These are phyloP conservation scores for Danaus plexippus DNA, from an alignment of 1,140 invertebrate genomes.

Conservation along the genomic window DNA sequence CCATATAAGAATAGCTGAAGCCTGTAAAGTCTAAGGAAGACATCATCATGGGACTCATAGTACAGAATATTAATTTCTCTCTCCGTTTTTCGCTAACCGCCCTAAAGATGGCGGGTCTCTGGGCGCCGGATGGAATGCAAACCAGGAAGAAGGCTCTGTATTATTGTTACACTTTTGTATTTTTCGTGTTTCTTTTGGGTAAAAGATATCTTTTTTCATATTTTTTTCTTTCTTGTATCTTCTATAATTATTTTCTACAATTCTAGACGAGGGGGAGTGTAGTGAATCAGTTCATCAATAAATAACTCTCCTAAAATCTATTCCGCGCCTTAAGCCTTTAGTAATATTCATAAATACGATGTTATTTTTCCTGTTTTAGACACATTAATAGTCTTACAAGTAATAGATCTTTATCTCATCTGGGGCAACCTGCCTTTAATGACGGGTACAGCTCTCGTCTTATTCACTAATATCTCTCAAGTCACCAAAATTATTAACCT, in stretches of 20 bases:
- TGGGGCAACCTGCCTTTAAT: constrained; percentile 63
- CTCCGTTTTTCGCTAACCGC: constrained; percentile 35
- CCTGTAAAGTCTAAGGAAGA: too few species aligned
- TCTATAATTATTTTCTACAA: too few species aligned
- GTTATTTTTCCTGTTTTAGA: constrained; percentile 30
- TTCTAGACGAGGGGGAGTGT: too few species aligned
- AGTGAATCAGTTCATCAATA: too few species aligned
- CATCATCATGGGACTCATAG: constrained; percentile 21
- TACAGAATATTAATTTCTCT: constrained; percentile 33
- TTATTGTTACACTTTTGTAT: constrained; percentile 33
- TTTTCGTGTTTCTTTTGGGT: constrained; percentile 52
- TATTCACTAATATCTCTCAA: constrained; percentile 64
- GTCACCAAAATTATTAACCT: constrained; percentile 51
- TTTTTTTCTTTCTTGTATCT: too few species aligned
- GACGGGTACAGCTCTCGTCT: constrained; percentile 57
- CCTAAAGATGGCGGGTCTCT: constrained; percentile 43
- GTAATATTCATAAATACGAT: background rate
- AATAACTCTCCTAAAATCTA: too few species aligned
- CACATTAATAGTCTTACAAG: constrained; percentile 49
- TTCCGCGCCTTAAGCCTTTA: background rate
- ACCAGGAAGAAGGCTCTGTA: constrained; percentile 26
- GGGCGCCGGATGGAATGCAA: constrained; percentile 26
- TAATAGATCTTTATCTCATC: constrained; percentile 49
- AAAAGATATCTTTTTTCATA: constrained; percentile 13
- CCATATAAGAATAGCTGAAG: too few species aligned